phyloP scores from a whole-genome alignment of 2,113 vertebrate species.

The Crocuta crocuta region DNA sequence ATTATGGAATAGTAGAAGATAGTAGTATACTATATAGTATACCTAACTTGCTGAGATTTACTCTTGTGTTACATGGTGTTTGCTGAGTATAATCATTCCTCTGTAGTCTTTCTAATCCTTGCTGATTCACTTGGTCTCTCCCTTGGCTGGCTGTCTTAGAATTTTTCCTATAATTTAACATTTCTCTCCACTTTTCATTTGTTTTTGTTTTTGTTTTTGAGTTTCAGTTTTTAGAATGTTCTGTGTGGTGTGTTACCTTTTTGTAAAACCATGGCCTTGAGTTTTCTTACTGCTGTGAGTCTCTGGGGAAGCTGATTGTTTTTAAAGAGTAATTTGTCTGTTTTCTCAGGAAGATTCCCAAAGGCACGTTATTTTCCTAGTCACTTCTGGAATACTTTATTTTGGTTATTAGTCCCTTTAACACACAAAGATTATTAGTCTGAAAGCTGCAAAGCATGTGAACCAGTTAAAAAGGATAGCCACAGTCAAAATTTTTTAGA shows the following conservation, averaged over 20 bases:
- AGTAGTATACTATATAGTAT: background rate
- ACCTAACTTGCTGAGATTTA: background rate
- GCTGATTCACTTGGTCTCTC: background rate
- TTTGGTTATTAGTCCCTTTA: slow-evolving; percentile 4
- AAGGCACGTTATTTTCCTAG: background rate
- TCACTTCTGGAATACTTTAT: background rate
- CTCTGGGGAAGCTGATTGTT: background rate
- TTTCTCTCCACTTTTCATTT: background rate
- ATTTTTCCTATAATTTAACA: background rate
- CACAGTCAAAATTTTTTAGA: background rate
- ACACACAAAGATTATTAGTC: background rate
- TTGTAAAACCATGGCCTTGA: background rate
- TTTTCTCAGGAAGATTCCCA: background rate
- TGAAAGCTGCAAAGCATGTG: background rate
- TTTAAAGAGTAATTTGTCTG: background rate
- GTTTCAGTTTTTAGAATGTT: slow-evolving; percentile 5
- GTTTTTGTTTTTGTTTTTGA: background rate
- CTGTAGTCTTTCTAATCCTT: background rate
- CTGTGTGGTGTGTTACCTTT: background rate
- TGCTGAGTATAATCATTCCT: background rate
- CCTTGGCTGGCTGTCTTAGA: background rate
- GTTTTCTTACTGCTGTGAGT: background rate
- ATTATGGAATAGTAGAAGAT: background rate
- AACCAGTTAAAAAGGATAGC: background rate
- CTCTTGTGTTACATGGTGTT: background rate